Conservation (phyloP, 2,888 invertebrate genomes). For the Cantharis rufa region DNA sequence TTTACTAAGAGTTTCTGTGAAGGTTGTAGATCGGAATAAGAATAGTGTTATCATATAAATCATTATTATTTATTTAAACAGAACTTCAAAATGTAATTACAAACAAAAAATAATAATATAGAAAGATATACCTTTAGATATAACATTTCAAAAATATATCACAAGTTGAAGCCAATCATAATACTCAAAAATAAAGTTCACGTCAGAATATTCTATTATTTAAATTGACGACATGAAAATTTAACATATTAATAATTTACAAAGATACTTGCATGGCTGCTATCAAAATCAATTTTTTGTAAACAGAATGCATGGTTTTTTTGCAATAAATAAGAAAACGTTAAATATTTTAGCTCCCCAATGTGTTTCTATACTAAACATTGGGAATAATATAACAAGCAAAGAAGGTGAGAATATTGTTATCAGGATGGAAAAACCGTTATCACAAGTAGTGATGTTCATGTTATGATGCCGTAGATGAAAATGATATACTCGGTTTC, state of each 20-base stretch:
- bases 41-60: too few species aligned
- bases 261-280: not conserved
- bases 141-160: too few species aligned
- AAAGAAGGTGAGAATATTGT: not conserved
- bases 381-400: not conserved
- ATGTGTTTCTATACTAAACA: not conserved
- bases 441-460: not conserved
- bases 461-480: not conserved
- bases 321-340: not conserved
- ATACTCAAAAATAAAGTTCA: not conserved
- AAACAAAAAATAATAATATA: not conserved
- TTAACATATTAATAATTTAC: not conserved
- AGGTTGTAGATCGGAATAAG: too few species aligned
- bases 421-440: not conserved
- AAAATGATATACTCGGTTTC: not conserved
- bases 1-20: too few species aligned
- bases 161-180: too few species aligned
- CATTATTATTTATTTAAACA: too few species aligned
- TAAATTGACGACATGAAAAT: not conserved
- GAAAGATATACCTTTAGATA: too few species aligned
- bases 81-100: not conserved
- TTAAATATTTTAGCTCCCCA: not conserved
- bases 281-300: not conserved
- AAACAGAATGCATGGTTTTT: not conserved
- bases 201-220: not conserved